Conservation (phyloP, 2,797 vertebrate species). For the Podarcis siculus region DNA sequence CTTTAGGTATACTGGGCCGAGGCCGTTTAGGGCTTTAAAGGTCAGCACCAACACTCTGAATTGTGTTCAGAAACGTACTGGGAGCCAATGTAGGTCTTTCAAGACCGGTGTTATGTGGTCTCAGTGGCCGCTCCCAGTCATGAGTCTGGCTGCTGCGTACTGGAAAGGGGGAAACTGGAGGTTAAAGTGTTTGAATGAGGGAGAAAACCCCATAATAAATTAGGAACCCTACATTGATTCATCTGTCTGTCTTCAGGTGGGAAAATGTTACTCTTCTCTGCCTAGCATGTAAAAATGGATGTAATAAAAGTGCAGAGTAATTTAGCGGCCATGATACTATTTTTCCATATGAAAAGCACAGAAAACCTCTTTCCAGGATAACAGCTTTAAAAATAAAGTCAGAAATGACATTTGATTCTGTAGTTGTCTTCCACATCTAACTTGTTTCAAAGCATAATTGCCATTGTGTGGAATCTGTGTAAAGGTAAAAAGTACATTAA, state of each 20-base stretch:
- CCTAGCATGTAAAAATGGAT: background rate
- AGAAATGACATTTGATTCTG: background rate
- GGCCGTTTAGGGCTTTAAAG: no score
- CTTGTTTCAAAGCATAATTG: background rate
- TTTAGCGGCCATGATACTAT: no score
- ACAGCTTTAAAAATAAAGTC: background rate
- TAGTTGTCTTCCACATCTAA: background rate
- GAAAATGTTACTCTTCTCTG: background rate
- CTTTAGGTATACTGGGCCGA: no score
- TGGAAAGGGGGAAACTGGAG: background rate
- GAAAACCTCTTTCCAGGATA: background rate
- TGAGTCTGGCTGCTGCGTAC: no score
- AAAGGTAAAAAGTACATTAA: background rate
- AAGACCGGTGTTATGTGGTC: no score
- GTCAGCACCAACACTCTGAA: no score
- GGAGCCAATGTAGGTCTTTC: no score
- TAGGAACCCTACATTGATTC: background rate
- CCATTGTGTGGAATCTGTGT: background rate
- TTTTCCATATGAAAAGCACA: background rate
- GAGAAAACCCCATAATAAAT: background rate
- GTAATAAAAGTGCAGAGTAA: background rate
- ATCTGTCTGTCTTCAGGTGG: background rate
- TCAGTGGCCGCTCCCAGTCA: no score
- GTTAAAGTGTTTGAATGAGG: background rate
- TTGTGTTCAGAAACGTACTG: no score